Percentiles rank a stretch among this genome's conserved stretches.
Conservation (phyloP, 30 jellyfish, hydroid and myxozoan species). For the Nemopilema nomurai region DNA sequence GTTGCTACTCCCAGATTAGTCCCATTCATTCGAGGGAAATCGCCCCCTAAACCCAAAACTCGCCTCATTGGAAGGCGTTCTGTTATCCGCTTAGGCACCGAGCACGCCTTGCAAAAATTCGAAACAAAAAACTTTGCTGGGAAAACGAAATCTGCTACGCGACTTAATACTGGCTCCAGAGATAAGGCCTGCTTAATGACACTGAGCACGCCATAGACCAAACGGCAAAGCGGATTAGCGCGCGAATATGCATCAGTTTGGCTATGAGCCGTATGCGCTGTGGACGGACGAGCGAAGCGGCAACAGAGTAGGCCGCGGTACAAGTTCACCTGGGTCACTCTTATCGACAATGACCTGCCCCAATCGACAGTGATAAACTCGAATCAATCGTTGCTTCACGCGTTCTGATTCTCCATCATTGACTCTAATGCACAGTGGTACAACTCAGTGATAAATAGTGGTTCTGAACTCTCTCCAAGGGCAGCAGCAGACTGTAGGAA, state of each 20-base stretch:
- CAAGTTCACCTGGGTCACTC: no score
- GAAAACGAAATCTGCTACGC: conserved; percentile 8
- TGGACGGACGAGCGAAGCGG: neutral
- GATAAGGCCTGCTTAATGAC: neutral
- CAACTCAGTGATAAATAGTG: no score
- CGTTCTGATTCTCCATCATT: neutral
- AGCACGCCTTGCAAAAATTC: neutral
- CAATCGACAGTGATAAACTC: no score
- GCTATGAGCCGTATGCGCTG: neutral
- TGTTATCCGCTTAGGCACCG: neutral
- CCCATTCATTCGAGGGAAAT: neutral
- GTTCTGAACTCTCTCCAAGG: no score
- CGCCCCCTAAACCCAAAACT: neutral
- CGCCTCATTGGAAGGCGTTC: neutral
- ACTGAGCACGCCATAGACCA: neutral
- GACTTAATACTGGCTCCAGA: neutral
- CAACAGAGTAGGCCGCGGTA: no score
- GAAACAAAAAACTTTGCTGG: conserved; percentile 2
- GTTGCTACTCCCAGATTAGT: neutral
- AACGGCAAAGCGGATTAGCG: neutral
- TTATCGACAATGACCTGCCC: no score
- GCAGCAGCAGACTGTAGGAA: no score
- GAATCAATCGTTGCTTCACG: no score
- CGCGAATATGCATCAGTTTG: neutral
- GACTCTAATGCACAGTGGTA: neutral